phyloP scores from a whole-genome alignment of 2,797 vertebrate genomes.

The Acestrorhynchus altus region DNA sequence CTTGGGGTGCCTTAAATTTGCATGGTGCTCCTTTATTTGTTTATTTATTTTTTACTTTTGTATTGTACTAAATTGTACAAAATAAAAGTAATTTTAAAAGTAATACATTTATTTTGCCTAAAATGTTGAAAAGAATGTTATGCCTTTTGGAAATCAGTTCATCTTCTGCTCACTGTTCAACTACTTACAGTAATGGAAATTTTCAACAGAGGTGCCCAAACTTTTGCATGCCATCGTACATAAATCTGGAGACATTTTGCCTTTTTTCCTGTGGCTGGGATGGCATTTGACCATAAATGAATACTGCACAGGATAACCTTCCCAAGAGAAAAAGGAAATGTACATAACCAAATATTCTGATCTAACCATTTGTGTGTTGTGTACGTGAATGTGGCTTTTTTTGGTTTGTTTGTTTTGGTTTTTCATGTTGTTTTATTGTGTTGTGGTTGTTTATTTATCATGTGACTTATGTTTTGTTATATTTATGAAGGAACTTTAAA shows the following conservation, averaged over 20 bases:
- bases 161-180: too few species aligned
- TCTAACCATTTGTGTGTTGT: conserved; percentile 70
- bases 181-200: too few species aligned
- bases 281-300: conserved; percentile 26
- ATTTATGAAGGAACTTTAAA: conserved; percentile 81
- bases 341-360: conserved; percentile 70
- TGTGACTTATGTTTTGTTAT: conserved; percentile 71
- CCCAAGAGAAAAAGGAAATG: conserved; percentile 65
- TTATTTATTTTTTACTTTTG: too few species aligned
- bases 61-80: too few species aligned
- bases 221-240: background rate
- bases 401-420: conserved; percentile 31
- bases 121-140: too few species aligned
- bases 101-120: too few species aligned
- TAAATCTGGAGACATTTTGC: conserved; percentile 59
- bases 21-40: too few species aligned
- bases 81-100: too few species aligned
- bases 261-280: conserved; percentile 43
- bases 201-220: too few species aligned
- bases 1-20: too few species aligned
- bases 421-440: conserved; percentile 58
- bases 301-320: conserved; percentile 55
- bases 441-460: conserved; percentile 82
- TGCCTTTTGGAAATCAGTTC: too few species aligned
- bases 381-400: conserved; percentile 65